These are phyloP conservation scores for Calosoma granatense DNA, from an alignment of 1,140 invertebrate genomes.

Conservation along the genomic window DNA sequence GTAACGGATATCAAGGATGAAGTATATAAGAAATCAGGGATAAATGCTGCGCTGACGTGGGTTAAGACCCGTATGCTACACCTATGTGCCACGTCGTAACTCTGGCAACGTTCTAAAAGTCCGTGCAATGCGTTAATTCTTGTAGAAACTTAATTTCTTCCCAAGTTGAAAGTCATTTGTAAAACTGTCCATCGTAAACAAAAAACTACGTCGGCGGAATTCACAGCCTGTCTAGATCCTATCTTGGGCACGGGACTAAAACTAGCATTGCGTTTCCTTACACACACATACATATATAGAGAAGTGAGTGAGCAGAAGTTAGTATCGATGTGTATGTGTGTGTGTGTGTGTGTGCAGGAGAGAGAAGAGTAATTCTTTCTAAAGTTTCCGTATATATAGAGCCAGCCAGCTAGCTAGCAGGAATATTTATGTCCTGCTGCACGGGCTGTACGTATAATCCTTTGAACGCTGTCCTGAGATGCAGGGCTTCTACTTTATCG, in stretches of 20 bases:
- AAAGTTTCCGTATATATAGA: neutral
- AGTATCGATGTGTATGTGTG: too few relatives aligned
- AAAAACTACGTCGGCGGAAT: neutral
- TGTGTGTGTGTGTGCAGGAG: too few relatives aligned
- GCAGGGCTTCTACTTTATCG: neutral
- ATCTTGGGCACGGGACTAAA: neutral
- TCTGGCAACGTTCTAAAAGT: too few relatives aligned
- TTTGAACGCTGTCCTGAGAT: neutral
- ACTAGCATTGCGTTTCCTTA: too few relatives aligned
- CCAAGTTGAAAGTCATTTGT: conserved; percentile 8
- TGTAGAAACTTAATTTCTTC: conserved; percentile 1
- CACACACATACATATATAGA: too few relatives aligned
- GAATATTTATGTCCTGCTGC: conserved; percentile 1
- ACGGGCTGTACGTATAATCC: neutral
- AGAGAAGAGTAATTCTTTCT: neutral
- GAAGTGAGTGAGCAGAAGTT: too few relatives aligned
- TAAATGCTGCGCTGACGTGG: too few relatives aligned
- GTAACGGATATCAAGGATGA: too few relatives aligned
- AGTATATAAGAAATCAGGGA: too few relatives aligned
- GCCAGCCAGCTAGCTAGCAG: neutral
- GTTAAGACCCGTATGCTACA: too few relatives aligned
- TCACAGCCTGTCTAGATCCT: neutral
- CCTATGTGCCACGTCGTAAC: too few relatives aligned
- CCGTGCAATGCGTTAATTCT: neutral
- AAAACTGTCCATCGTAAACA: conserved; percentile 9